Evolutionary conservation across 2,888 invertebrate species (phyloP), one percentile per base, ranked within the genome.

Genomic region (Rambutsinella grinnellia): DNA sequence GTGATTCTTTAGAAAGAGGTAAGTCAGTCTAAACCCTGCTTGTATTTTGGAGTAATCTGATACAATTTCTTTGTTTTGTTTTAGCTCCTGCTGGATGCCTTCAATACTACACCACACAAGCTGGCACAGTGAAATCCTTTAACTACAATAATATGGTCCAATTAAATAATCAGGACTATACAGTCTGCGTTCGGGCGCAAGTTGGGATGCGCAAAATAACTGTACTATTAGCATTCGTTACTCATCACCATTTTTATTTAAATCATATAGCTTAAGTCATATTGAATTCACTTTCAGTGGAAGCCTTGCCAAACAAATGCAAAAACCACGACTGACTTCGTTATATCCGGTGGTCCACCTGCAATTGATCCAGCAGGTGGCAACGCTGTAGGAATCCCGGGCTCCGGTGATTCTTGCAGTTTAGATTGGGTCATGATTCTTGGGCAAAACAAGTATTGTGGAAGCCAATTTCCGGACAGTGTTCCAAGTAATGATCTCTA

Each of bases 31-130:
- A 21, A 21, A 17, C 13, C 13, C 17, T n/a, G 36, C 1, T 36
- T 53, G 27, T 53, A 46, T 44, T 65, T 46, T 26, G 15, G 21
- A 23, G 19, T n/a, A 10, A 26, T 44, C 8, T 53, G 15, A 21
- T 27, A 23, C 21, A 24, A 58, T n/a, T 17, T 56, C 54, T 49
- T 63, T 53, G 51, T 19, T 65, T 51, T 5, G 26, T 19, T 56
- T 26, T 26, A 82, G 83, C 83, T 54, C 83, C 83, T 8, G 21
- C 61, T 0, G 83, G 83, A 6, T 83, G 83, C 17, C 75, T 82
- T 2, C 83, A 83, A 27, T 83, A 81, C 27, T 83, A 54, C 63
- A 82, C 82, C 2, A 71, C 77, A 3, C 78, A 67, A 51, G 53
- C 79, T n/a, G 80, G 70, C 23, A 81, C 57, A 24, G 83, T 83